A percentile compares a stretch with the other conserved stretches of the same genome.
phyloP scores from a whole-genome alignment of 2,113 vertebrate genomes.

The Drymodes brunneopygia region DNA sequence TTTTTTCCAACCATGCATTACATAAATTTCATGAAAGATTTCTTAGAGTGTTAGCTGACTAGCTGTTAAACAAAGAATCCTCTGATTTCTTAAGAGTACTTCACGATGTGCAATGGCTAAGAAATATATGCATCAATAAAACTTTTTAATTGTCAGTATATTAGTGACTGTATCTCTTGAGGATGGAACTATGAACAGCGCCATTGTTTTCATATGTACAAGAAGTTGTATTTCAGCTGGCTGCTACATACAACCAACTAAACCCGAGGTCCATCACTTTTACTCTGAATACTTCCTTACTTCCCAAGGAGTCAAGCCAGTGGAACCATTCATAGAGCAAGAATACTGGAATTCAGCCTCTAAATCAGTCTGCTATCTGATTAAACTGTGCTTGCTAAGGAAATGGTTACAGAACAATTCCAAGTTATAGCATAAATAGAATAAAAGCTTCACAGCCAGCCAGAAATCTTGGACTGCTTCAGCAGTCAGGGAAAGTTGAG shows the following conservation, averaged over 20 bases:
- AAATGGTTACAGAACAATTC: conserved; percentile 2
- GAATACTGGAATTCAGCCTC: neutral
- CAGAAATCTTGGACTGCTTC: neutral
- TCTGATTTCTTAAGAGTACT: neutral
- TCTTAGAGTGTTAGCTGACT: neutral
- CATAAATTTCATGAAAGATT: neutral
- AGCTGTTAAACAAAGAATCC: neutral
- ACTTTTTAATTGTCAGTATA: neutral
- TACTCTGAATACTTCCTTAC: neutral
- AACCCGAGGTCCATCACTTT: neutral
- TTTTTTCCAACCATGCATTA: neutral
- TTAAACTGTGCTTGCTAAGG: neutral
- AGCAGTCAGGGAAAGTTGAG: neutral
- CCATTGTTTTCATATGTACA: neutral
- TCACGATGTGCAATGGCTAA: neutral
- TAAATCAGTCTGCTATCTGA: neutral
- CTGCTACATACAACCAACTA: neutral
- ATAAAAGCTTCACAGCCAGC: neutral
- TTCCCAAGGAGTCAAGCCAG: conserved; percentile 6
- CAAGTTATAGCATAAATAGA: neutral
- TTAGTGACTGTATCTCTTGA: neutral
- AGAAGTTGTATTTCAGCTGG: neutral
- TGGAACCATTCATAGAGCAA: neutral
- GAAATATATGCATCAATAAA: conserved; percentile 1
- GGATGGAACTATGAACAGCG: neutral